phyloP scores from a whole-genome alignment of 2,797 vertebrate genomes.

The Eurystomus glaucurus region DNA sequence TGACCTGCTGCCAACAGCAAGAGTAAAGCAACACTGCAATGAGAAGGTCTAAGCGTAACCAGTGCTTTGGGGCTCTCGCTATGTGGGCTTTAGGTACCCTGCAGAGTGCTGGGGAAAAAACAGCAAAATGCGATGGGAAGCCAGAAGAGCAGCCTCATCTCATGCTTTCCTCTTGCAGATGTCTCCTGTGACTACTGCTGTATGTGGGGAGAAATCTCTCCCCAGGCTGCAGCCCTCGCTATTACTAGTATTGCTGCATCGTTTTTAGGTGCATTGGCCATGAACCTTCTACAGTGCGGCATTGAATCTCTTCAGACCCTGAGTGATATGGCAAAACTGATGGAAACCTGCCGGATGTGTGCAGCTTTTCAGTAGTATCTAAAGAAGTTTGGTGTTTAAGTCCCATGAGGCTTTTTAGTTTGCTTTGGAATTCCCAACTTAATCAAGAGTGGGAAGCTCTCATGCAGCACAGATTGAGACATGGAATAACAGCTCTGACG shows the following conservation, averaged over 20 bases:
- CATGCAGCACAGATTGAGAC: background rate
- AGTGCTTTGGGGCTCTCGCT: background rate
- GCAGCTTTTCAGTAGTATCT: background rate
- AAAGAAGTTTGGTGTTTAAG: background rate
- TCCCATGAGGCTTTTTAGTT: background rate
- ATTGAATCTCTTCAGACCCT: background rate
- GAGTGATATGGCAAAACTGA: background rate
- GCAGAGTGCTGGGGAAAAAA: background rate
- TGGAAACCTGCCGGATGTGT: background rate
- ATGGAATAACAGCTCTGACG: background rate
- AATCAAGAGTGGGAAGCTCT: background rate
- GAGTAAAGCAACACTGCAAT: background rate
- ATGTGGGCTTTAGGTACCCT: rapidly evolving
- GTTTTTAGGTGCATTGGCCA: rapidly evolving
- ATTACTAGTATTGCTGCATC: background rate
- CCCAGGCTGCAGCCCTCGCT: background rate
- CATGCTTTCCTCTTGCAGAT: background rate
- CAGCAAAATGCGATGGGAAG: rapidly evolving
- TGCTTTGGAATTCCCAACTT: background rate
- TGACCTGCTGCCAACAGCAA: background rate
- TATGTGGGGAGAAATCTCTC: rapidly evolving
- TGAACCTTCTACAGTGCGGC: rapidly evolving
- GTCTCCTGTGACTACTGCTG: background rate
- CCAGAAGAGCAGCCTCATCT: background rate
- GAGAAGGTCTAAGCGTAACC: background rate